Evolutionary conservation across 2,888 invertebrate species (phyloP).

Genomic region (Orthonychiurus folsomi): DNA sequence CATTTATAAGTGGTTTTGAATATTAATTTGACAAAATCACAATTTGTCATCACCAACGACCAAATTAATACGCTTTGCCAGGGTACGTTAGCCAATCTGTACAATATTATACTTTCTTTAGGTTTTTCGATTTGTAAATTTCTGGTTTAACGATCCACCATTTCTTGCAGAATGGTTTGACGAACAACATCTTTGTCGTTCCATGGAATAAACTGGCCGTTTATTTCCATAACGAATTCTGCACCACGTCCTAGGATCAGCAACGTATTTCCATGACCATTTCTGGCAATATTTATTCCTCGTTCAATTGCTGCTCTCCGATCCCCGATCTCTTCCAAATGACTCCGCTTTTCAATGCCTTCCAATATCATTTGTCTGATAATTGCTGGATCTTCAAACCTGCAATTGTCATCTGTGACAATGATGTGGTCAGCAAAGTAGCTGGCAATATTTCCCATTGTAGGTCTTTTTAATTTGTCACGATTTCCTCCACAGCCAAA

Average conservation of each 20-base stretch:
- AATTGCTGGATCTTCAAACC: neutral
- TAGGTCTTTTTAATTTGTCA: neutral
- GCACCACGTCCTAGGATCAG: neutral
- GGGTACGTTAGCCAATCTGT: too few relatives aligned
- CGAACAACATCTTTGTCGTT: neutral
- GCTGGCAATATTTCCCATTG: neutral
- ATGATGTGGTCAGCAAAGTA: neutral
- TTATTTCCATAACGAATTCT: neutral
- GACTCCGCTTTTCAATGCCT: neutral
- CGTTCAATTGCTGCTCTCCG: neutral
- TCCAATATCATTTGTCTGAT: neutral
- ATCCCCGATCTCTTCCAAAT: neutral
- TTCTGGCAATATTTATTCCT: neutral
- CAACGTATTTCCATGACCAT: neutral
- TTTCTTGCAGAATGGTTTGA: neutral
- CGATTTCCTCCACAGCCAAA: constrained; percentile 8
- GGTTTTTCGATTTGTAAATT: too few relatives aligned
- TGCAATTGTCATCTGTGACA: constrained; percentile 7
- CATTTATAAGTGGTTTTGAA: too few relatives aligned
- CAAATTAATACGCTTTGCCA: too few relatives aligned
- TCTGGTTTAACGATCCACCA: neutral
- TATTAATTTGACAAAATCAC: too few relatives aligned
- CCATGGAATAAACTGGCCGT: neutral
- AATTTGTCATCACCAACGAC: too few relatives aligned
- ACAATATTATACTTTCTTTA: too few relatives aligned